Conservation (phyloP, 2,113 vertebrate genomes). For the Entosphenus tridentatus region DNA sequence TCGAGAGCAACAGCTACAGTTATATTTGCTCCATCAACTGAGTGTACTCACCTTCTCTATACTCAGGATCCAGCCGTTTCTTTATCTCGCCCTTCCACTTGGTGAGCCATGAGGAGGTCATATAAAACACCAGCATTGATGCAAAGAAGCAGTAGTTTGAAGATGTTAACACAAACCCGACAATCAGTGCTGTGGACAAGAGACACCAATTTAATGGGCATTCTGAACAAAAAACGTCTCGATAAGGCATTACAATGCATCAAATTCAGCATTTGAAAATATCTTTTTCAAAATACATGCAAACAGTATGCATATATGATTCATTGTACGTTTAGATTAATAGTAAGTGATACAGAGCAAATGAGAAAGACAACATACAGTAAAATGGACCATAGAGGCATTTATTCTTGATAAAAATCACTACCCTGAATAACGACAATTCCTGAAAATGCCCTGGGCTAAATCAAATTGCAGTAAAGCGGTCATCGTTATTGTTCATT, state of each 20-base stretch:
- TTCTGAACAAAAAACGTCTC: background rate
- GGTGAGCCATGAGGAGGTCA: slow-evolving; percentile 71
- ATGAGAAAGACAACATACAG: too few relatives aligned
- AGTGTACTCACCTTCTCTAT: slow-evolving; percentile 50
- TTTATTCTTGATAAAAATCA: too few relatives aligned
- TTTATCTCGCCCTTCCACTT: slow-evolving; percentile 56
- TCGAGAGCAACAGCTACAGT: background rate
- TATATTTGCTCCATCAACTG: background rate
- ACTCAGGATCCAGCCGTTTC: slow-evolving; percentile 58
- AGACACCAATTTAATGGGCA: background rate
- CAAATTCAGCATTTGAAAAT: background rate
- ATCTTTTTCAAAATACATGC: slow-evolving; percentile 11
- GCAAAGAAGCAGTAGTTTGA: slow-evolving; percentile 84
- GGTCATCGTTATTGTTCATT: too few relatives aligned
- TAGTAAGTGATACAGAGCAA: background rate
- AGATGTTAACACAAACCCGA: slow-evolving; percentile 68
- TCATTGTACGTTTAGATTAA: background rate
- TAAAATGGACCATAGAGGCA: too few relatives aligned
- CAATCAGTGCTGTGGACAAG: slow-evolving; percentile 35
- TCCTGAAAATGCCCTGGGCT: too few relatives aligned
- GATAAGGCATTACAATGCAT: background rate
- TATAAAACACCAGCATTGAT: slow-evolving; percentile 54
- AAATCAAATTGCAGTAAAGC: too few relatives aligned
- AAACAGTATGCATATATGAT: background rate
- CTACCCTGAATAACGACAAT: too few relatives aligned